Conservation (phyloP, 2,888 invertebrate genomes). For the Horisme vitalbata region DNA sequence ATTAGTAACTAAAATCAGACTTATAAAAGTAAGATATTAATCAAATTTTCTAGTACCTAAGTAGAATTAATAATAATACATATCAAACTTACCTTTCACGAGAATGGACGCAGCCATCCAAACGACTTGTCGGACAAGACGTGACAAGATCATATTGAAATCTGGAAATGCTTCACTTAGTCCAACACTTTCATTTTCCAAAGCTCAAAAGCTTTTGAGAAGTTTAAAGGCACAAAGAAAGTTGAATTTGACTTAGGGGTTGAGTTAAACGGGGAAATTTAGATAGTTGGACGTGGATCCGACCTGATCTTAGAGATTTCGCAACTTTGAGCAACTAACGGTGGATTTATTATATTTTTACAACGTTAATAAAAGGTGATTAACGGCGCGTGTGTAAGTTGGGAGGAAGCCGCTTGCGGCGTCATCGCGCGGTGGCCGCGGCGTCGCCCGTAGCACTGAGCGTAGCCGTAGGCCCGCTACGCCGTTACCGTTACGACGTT, state of each 20-base stretch:
- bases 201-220: slow-evolving; percentile 9
- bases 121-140: slow-evolving; percentile 49
- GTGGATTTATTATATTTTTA: slow-evolving; percentile 48
- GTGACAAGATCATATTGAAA: slow-evolving; percentile 46
- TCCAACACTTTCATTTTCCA: slow-evolving; percentile 33
- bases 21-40: no score
- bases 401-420: slow-evolving; percentile 38
- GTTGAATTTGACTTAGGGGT: no score
- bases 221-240: not conserved
- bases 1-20: no score
- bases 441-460: slow-evolving; percentile 64
- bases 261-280: not conserved
- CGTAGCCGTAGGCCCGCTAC: slow-evolving; percentile 43
- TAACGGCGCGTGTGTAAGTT: slow-evolving; percentile 64
- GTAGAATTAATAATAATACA: not conserved
- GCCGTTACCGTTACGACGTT: slow-evolving; percentile 43
- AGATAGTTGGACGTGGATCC: no score
- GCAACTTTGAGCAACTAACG: slow-evolving; percentile 23
- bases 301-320: slow-evolving; percentile 9
- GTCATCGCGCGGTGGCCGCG: slow-evolving; percentile 54
- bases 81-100: slow-evolving; percentile 58
- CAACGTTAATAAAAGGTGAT: slow-evolving; percentile 61
- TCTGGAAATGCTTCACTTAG: slow-evolving; percentile 26
- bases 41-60: no score
- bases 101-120: slow-evolving; percentile 58